Conservation (phyloP, 2,888 invertebrate genomes). For the Apodemia duryi region DNA sequence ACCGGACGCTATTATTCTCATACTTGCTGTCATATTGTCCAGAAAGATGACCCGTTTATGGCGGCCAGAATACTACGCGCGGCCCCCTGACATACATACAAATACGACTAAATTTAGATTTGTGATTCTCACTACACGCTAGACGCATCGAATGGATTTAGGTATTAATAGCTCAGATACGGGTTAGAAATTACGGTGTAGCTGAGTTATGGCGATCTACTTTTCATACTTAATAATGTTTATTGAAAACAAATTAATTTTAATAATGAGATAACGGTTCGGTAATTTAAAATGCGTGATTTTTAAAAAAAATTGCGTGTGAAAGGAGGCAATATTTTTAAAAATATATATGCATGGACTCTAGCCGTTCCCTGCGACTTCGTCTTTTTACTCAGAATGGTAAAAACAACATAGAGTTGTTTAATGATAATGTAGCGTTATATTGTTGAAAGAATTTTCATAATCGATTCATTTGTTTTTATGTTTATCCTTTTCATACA, state of each 20-base stretch:
- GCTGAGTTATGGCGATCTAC: conserved; percentile 45
- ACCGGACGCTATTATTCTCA: conserved; percentile 19
- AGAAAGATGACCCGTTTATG: conserved; percentile 65
- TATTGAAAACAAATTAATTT: conserved; percentile 20
- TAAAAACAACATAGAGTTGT: too few species aligned
- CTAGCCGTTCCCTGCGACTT: too few species aligned
- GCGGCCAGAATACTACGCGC: conserved; percentile 44
- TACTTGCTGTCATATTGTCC: conserved; percentile 23
- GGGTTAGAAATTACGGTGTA: conserved; percentile 47
- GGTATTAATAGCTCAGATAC: conserved; percentile 52
- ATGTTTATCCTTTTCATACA: too few species aligned
- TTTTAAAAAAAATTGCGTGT: too few species aligned
- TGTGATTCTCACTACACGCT: conserved; percentile 64
- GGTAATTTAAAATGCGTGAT: background rate
- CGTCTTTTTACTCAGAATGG: too few species aligned
- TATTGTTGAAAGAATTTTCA: too few species aligned
- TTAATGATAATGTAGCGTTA: too few species aligned
- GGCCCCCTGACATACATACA: conserved; percentile 20
- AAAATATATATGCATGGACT: too few species aligned
- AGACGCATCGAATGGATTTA: conserved; percentile 62
- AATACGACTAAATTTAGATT: conserved; percentile 59
- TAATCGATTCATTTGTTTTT: too few species aligned
- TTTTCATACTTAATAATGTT: conserved; percentile 1
- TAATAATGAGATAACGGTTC: background rate
- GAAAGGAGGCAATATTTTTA: too few species aligned